Evolutionary conservation across 2,113 vertebrate genomes (phyloP).

Genomic region (Cyanistes caeruleus): DNA sequence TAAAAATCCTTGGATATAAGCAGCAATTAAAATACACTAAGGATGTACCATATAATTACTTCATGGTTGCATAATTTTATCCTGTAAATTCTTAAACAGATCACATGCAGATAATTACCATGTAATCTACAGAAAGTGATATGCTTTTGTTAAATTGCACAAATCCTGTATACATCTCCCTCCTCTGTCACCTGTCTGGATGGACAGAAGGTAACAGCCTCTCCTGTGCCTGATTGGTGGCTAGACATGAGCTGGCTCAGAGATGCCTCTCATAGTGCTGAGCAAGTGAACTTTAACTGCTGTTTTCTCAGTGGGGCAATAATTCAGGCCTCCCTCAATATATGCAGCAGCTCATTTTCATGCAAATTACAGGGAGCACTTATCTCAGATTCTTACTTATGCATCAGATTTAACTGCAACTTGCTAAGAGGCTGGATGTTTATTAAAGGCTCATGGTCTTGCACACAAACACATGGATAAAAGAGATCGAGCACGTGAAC

Average conservation of each 20-base stretch:
- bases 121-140: neutral
- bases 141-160: neutral
- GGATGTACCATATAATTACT: neutral
- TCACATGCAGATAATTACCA: neutral
- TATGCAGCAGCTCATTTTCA: neutral
- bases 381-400: neutral
- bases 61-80: neutral
- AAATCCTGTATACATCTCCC: neutral
- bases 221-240: neutral
- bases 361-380: neutral
- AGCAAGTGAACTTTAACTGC: neutral
- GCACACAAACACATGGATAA: neutral
- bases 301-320: neutral
- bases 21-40: neutral
- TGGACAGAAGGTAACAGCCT: neutral
- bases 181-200: neutral
- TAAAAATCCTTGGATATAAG: neutral
- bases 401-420: neutral
- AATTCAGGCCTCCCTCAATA: neutral
- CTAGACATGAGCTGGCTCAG: neutral
- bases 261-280: neutral
- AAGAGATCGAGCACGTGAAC: accelerated
- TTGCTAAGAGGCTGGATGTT: neutral
- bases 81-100: neutral
- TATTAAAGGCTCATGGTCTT: neutral